These are phyloP conservation scores for Colaptes auratus DNA, from an alignment of 2,113 vertebrate species.

Conservation along the genomic window DNA sequence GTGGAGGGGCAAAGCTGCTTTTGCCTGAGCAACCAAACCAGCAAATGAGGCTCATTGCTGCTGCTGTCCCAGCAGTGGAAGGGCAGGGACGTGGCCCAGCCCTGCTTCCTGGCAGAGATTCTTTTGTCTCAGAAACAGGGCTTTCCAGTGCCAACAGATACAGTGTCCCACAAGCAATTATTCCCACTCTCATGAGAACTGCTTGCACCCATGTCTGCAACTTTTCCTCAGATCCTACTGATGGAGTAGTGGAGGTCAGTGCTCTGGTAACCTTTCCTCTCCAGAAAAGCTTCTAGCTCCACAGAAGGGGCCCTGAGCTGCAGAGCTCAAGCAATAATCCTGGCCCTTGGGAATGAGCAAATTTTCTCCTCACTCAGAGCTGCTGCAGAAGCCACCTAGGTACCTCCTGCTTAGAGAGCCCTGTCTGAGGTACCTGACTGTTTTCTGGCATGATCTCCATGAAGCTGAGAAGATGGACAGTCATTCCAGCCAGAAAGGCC, in stretches of 20 bases:
- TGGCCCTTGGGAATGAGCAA: neutral
- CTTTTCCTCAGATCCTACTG: no score
- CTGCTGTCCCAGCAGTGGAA: no score
- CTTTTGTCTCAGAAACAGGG: no score
- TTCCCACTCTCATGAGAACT: no score
- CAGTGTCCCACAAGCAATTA: no score
- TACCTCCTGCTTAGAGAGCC: neutral
- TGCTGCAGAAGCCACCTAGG: neutral
- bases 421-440: neutral
- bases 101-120: no score
- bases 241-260: neutral
- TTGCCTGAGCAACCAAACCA: no score
- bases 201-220: no score
- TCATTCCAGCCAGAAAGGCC: neutral
- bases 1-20: no score
- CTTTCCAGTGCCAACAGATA: no score
- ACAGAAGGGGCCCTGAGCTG: rapidly evolving
- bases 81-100: no score
- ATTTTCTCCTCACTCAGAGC: neutral
- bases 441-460: neutral
- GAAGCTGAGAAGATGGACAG: neutral
- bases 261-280: neutral
- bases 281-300: neutral
- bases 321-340: neutral
- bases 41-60: no score